Evolutionary conservation across 1,140 invertebrate species (phyloP).

Genomic region (Lepidurus couesii): DNA sequence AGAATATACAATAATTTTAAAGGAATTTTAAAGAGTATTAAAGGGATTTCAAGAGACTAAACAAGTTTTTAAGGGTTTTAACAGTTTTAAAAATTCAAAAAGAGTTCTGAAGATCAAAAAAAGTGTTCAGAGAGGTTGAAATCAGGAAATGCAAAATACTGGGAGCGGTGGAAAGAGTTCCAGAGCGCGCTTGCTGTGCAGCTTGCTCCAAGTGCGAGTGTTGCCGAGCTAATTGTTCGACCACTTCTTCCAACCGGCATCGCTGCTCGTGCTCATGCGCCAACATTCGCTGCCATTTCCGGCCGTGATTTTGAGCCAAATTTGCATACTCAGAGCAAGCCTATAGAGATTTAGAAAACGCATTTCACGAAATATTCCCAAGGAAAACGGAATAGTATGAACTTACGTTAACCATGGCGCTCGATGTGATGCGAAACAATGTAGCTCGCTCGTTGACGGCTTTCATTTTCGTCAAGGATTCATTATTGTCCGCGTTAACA

Average conservation of each 20-base stretch:
- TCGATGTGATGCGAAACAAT: slow-evolving; percentile 86
- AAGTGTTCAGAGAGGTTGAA: neutral
- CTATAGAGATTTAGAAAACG: slow-evolving; percentile 48
- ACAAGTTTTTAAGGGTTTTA: too few species aligned
- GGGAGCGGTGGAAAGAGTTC: neutral
- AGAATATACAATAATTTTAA: too few species aligned
- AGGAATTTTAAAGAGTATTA: too few species aligned
- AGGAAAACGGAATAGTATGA: slow-evolving; percentile 25
- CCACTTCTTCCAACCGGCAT: slow-evolving; percentile 88
- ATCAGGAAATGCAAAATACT: neutral
- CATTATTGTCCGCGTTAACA: slow-evolving; percentile 48
- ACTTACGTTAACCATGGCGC: slow-evolving; percentile 92
- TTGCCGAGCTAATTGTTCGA: slow-evolving; percentile 93
- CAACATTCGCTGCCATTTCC: slow-evolving; percentile 83
- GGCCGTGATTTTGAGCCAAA: slow-evolving; percentile 75
- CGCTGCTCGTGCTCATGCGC: slow-evolving; percentile 93
- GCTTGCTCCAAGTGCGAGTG: slow-evolving; percentile 88
- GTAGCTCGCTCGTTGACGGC: slow-evolving; percentile 83
- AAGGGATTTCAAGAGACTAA: too few species aligned
- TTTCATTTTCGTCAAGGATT: slow-evolving; percentile 54
- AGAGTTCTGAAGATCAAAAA: neutral
- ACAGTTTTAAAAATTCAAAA: neutral
- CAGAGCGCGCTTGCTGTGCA: slow-evolving; percentile 43
- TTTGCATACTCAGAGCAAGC: slow-evolving; percentile 83
- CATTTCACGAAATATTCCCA: slow-evolving; percentile 24